Conservation (phyloP, 1,140 invertebrate species). For the Pachypeltis micranthus region DNA sequence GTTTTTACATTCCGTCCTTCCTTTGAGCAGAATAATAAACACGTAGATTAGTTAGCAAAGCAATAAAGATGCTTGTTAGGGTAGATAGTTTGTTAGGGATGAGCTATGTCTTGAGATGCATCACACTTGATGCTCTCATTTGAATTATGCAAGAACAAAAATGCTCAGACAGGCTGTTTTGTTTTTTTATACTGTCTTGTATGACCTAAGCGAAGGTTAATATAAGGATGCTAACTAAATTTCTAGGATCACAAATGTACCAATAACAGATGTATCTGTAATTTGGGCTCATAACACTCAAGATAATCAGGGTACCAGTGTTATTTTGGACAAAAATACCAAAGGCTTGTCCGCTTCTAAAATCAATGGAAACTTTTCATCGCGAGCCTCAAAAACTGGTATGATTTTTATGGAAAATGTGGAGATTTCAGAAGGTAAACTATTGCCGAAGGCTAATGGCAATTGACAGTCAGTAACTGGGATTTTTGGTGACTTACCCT, state of each 20-base stretch:
- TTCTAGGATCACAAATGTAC: constrained; percentile 82
- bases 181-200: too few species aligned
- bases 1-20: too few species aligned
- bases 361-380: constrained; percentile 96
- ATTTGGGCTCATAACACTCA: constrained; percentile 80
- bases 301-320: constrained; percentile 72
- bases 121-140: too few species aligned
- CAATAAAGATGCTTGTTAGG: too few species aligned
- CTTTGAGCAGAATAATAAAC: too few species aligned
- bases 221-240: too few species aligned
- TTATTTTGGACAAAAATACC: constrained; percentile 80
- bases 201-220: too few species aligned
- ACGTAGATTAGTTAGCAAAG: too few species aligned
- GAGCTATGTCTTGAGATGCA: too few species aligned
- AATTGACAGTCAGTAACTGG: constrained; percentile 48
- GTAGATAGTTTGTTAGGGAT: too few species aligned
- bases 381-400: constrained; percentile 86
- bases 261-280: constrained; percentile 80
- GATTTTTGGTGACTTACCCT: not conserved
- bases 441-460: constrained; percentile 74
- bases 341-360: constrained; percentile 78
- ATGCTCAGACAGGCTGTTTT: too few species aligned
- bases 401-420: constrained; percentile 98
- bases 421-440: constrained; percentile 76
- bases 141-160: too few species aligned